phyloP scores from a whole-genome alignment of 2,113 vertebrate genomes.

The Furnarius figulus region DNA sequence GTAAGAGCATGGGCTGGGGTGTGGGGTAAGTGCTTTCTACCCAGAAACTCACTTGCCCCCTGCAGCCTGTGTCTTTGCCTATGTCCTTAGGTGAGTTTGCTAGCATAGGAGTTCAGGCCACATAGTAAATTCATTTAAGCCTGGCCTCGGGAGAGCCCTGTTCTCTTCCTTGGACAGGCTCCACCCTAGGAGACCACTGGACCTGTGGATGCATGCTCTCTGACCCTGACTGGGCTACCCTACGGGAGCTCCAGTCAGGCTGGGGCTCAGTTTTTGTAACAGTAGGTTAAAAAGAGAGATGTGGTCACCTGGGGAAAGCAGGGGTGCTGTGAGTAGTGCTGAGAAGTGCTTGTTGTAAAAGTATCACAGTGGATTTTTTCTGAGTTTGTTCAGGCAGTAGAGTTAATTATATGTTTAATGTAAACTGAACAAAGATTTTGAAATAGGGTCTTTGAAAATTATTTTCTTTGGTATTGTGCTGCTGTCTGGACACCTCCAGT shows the following conservation, averaged over 20 bases:
- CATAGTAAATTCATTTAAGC: background rate
- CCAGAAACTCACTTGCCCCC: background rate
- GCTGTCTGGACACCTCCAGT: background rate
- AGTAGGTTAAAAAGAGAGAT: background rate
- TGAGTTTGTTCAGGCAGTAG: background rate
- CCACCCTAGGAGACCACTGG: background rate
- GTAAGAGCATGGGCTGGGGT: background rate
- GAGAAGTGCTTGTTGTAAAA: background rate
- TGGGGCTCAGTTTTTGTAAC: background rate
- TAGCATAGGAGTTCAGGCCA: background rate
- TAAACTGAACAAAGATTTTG: background rate
- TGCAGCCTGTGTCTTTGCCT: background rate
- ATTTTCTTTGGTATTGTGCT: background rate
- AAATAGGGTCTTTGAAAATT: background rate
- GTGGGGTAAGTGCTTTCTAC: background rate
- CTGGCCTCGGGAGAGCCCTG: background rate
- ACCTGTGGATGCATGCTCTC: background rate
- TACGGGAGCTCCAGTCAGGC: background rate
- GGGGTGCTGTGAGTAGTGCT: background rate
- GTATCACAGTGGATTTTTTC: background rate
- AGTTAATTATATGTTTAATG: background rate
- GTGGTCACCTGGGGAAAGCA: background rate
- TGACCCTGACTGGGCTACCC: background rate
- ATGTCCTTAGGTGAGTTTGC: background rate
- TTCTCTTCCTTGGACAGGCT: background rate